phyloP scores from a whole-genome alignment of 1,140 invertebrate species.

The Drosophila fuyamai region DNA sequence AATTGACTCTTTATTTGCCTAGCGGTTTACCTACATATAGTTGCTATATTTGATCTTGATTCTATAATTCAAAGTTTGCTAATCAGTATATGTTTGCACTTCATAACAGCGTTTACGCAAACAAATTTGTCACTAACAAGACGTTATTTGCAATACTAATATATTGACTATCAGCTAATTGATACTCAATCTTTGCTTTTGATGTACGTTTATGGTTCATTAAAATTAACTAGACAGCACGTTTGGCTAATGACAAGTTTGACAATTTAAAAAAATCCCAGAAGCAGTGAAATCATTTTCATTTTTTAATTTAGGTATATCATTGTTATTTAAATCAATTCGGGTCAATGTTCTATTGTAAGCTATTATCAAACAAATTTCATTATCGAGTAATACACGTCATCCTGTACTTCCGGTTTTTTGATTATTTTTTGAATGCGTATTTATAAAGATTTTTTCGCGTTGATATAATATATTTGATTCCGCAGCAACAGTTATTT shows the following conservation, averaged over 20 bases:
- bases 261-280: background rate
- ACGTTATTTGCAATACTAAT: constrained; percentile 4
- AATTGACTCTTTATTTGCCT: background rate
- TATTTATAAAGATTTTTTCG: background rate
- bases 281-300: background rate
- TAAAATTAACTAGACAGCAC: constrained; percentile 3
- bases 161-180: constrained; percentile 16
- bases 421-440: constrained; percentile 2
- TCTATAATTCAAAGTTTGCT: constrained; percentile 12
- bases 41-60: background rate
- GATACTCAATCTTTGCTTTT: constrained; percentile 19
- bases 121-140: constrained; percentile 16
- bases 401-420: constrained; percentile 8
- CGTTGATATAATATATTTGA: background rate
- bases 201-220: constrained; percentile 18
- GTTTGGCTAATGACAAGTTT: background rate
- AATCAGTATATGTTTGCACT: constrained; percentile 5
- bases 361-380: constrained; percentile 2
- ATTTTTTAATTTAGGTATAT: background rate
- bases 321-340: background rate
- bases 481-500: background rate
- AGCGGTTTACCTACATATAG: background rate
- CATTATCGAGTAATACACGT: constrained; percentile 7
- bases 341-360: background rate
- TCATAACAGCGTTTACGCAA: constrained; percentile 9